Evolutionary conservation across 2,797 vertebrate genomes (phyloP), one percentile per base, ranked within the genome.

Genomic region (Pelobates cultripes): DNA sequence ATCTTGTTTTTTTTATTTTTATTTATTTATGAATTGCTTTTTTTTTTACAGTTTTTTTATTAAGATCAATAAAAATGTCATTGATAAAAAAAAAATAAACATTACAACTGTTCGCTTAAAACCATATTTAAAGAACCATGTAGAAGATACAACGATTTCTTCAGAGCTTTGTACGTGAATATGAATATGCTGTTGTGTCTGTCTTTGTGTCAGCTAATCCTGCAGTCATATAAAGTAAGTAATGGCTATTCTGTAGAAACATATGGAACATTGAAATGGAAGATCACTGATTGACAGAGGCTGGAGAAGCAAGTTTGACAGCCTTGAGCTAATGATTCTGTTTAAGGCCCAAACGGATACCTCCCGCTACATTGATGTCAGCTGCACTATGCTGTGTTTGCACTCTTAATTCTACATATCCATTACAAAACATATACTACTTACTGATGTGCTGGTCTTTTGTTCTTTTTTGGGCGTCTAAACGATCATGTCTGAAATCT

Each of bases 401-500:
- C 64, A 8, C 7, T 44, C 42, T 43, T 53, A 74, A 44, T 28
- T 43, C 63, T 69, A 51, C 2, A 73, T 68, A 47, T 43, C 44
- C 79, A 69, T 43, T 68, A 73, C 78, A 73, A 67, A 43, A 63
- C 14, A 2, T 28, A 4, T 43, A 79, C 47, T 79, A 71, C 72
- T 71, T 64, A 63, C 69, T 47, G 4, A 17, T 64, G 14, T 28
- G 2, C n/a, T 40, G 4, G 61, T 60, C 51, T 74, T 68, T 57
- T 71, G 76, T 70, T 61, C 47, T 60, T 72, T 80, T 41, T 60
- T 66, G 7, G 7, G 64, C 12, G 78, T 73, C 61, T 73, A 3
- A 42, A 3, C 43, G 15, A 13, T 67, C 13, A 67, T 73, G 42
- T 47, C 61, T 79, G 40, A 55, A 55, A 68, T 10, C 40, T 55